These are phyloP conservation scores for Ichneumoninae sp. DNA, from an alignment of 2,888 invertebrate species.

Conservation along the genomic window DNA sequence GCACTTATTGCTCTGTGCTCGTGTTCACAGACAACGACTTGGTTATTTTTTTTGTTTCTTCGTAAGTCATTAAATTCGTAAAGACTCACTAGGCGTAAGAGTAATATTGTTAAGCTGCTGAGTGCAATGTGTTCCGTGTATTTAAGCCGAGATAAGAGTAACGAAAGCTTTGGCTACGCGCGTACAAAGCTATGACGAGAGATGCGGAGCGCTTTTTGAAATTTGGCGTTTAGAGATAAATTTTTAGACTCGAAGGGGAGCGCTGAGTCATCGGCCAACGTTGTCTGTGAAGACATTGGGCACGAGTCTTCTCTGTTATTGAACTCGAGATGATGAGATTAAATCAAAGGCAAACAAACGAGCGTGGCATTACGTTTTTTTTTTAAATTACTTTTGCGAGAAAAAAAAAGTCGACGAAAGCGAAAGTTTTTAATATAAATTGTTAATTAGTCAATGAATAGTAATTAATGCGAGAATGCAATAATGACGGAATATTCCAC, in stretches of 20 bases:
- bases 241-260: neutral
- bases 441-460: conserved; percentile 59
- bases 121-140: conserved; percentile 81
- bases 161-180: conserved; percentile 76
- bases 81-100: conserved; percentile 70
- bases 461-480: conserved; percentile 54
- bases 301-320: conserved; percentile 20
- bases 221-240: neutral
- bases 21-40: conserved; percentile 55
- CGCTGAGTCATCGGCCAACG: conserved; percentile 21
- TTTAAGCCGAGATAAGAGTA: conserved; percentile 70
- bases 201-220: neutral
- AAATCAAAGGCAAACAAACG: conserved; percentile 57
- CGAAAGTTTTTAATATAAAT: conserved; percentile 50
- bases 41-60: conserved; percentile 38
- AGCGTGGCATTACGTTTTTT: conserved; percentile 55
- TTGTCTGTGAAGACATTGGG: conserved; percentile 54
- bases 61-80: conserved; percentile 63
- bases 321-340: conserved; percentile 50
- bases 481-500: conserved; percentile 49
- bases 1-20: conserved; percentile 43
- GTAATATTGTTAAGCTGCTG: conserved; percentile 75
- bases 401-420: conserved; percentile 12
- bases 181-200: conserved; percentile 20
- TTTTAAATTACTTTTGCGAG: conserved; percentile 23